Evolutionary conservation across 2,113 vertebrate species (phyloP), one percentile per base, ranked within the genome.

Genomic region (Circaetus gallicus): DNA sequence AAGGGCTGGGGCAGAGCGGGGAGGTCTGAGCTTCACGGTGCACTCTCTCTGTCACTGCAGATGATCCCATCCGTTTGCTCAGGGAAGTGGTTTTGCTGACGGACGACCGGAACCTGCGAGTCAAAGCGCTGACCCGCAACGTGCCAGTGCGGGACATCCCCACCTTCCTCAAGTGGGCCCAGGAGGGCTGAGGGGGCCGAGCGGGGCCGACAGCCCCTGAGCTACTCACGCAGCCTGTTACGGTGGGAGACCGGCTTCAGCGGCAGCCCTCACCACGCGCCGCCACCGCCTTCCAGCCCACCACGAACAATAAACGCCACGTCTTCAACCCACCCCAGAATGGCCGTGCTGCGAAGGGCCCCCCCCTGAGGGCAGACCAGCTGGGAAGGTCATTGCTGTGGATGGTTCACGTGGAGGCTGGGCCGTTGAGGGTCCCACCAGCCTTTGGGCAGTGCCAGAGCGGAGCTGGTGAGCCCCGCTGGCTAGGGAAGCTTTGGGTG

Each of bases 111-210:
- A 99, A 99, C 97, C 98, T 99, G 84, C 98, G 99, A 9, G 99
- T 99, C 90, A 99, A 99, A 98, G 99, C 99, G 1, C 86, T 99
- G 98, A 99, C 99, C 17, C 99, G 99, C 89, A 99, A 99, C 52
- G 99, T 99, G 85, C 99, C 99, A 1, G 99, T 99, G 73, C 97
- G 99, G 78, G 99, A 99, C 98, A 99, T 99, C 97, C 99, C 99
- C 4, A 98, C 99, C 74, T 99, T 99, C 98, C 98, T 99, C 94
- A 98, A 97, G 83, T 99, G 99, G 99, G 99, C 99, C 95, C 99
- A 99, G 98, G 99, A 99, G 97, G 99, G 99, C 98, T 99, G 99
- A 99, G 95, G 84, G 55, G 77, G 74, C 88, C 15, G 45, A 90
- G 90, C 2, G 28, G 94, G 97, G 97, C 97, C 92, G 90, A 97